Percentiles rank a stretch among this genome's conserved stretches.
Conservation (phyloP, 2,797 vertebrate genomes). For the Eremophila alpestris region DNA sequence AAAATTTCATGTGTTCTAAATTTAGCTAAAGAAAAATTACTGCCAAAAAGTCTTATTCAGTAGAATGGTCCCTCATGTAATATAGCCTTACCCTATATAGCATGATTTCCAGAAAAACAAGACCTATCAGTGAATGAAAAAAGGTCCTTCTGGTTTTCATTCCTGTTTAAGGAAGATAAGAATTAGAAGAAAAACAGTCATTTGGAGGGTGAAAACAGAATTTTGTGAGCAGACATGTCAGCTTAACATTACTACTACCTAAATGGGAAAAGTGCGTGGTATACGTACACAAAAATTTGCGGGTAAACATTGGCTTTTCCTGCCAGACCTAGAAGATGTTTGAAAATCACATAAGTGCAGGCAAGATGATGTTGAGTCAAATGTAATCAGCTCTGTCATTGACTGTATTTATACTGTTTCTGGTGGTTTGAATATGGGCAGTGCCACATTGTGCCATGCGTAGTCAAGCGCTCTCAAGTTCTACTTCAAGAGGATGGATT, state of each 20-base stretch:
- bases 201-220: not conserved
- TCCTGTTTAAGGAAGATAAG: constrained; percentile 12
- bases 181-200: not conserved
- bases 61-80: not conserved
- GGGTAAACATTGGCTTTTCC: not conserved
- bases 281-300: not conserved
- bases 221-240: not conserved
- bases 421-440: not conserved
- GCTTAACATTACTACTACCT: not conserved
- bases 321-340: not conserved
- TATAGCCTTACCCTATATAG: not conserved
- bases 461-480: not conserved
- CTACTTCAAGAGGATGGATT: not conserved
- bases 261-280: not conserved
- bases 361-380: not conserved
- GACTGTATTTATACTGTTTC: not conserved
- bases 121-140: not conserved
- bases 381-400: not conserved
- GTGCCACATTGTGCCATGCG: not conserved
- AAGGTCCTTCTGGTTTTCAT: not conserved
- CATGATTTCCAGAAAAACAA: not conserved
- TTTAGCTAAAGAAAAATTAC: not conserved
- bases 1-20: not conserved
- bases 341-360: not conserved
- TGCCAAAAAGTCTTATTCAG: not conserved